Conservation (phyloP, 2,797 vertebrate genomes). For the Microchirus variegatus region DNA sequence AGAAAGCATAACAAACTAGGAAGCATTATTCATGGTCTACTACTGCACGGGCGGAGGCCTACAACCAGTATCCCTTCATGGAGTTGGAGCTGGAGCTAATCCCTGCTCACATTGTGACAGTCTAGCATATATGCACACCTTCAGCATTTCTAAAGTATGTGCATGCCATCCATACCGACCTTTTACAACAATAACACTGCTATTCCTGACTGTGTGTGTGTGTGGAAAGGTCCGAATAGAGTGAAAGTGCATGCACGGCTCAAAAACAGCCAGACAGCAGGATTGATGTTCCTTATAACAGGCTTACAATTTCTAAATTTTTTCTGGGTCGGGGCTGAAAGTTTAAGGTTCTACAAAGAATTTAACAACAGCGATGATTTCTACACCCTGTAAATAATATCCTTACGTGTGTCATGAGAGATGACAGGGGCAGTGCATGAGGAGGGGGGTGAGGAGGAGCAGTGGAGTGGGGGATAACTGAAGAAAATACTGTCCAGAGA, state of each 20-base stretch:
- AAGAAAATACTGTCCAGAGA: neutral
- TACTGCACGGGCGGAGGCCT: too few species aligned
- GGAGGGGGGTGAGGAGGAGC: neutral
- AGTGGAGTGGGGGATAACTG: conserved; percentile 6
- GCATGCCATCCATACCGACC: conserved; percentile 51
- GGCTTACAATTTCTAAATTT: conserved; percentile 17
- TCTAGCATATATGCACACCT: neutral
- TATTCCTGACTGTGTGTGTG: conserved; percentile 34
- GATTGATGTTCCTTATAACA: conserved; percentile 37
- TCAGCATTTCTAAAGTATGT: conserved; percentile 9
- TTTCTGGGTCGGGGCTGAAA: conserved; percentile 25
- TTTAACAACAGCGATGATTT: conserved; percentile 41
- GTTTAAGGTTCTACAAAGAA: conserved; percentile 45
- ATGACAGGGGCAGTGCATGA: conserved; percentile 13
- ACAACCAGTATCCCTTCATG: too few species aligned
- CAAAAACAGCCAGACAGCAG: conserved; percentile 12
- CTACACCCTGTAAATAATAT: conserved; percentile 34
- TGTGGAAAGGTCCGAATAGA: conserved; percentile 43
- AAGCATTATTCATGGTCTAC: too few species aligned
- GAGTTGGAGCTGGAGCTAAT: too few species aligned
- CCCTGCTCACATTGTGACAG: too few species aligned
- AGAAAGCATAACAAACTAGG: too few species aligned
- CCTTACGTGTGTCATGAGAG: conserved; percentile 10
- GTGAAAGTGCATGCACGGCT: conserved; percentile 40
- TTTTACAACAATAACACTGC: conserved; percentile 50